phyloP scores from a whole-genome alignment of 2,797 vertebrate genomes.

The Nannoperca australis region DNA sequence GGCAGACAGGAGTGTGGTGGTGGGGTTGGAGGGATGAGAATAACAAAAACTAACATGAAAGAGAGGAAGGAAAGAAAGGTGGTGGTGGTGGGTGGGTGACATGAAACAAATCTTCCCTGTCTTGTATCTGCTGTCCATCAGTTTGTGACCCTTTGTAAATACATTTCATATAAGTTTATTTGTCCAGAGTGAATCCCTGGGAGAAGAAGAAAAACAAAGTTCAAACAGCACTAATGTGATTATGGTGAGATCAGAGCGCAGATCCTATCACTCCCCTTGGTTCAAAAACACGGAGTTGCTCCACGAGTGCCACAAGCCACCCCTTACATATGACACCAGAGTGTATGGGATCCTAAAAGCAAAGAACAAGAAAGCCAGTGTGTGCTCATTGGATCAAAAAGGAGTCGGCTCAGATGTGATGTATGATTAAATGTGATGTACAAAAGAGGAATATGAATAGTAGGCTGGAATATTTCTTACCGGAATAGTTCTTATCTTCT shows the following conservation, averaged over 20 bases:
- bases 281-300: slow-evolving; percentile 69
- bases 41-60: slow-evolving; percentile 59
- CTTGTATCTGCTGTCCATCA: slow-evolving; percentile 60
- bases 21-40: neutral
- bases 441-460: neutral
- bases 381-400: slow-evolving; percentile 59
- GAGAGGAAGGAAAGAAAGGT: slow-evolving; percentile 47
- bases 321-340: slow-evolving; percentile 49
- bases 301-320: slow-evolving; percentile 54
- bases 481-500: neutral
- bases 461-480: neutral
- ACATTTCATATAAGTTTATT: slow-evolving; percentile 75
- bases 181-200: slow-evolving; percentile 67
- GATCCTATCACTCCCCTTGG: slow-evolving; percentile 73
- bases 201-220: slow-evolving; percentile 76
- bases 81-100: slow-evolving; percentile 46
- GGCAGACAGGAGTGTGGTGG: slow-evolving; percentile 17
- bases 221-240: slow-evolving; percentile 79
- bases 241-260: slow-evolving; percentile 79
- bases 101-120: slow-evolving; percentile 68
- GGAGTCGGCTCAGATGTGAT: slow-evolving; percentile 29
- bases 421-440: slow-evolving; percentile 9
- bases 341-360: slow-evolving; percentile 34
- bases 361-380: slow-evolving; percentile 54
- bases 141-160: slow-evolving; percentile 71